These are phyloP conservation scores for Gadopsis marmoratus DNA, from an alignment of 2,797 vertebrate genomes.

Conservation along the genomic window DNA sequence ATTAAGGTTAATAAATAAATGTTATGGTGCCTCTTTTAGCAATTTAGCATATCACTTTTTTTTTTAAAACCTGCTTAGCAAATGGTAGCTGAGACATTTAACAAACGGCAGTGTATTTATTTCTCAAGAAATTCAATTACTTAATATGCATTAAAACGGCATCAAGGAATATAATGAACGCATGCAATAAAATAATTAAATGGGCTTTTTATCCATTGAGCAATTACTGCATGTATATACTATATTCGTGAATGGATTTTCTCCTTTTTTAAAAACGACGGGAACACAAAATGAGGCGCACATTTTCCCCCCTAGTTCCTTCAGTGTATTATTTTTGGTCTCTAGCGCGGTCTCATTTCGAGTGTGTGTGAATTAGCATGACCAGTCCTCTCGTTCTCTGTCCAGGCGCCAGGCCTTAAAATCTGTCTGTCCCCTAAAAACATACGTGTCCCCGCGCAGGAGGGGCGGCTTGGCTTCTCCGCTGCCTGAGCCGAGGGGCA, in stretches of 20 bases:
- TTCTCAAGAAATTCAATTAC: conserved; percentile 24
- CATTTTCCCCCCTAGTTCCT: conserved; percentile 22
- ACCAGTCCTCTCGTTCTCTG: conserved; percentile 62
- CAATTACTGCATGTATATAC: conserved; percentile 13
- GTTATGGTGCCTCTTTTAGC: conserved; percentile 57
- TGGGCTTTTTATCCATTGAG: neutral
- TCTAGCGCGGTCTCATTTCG: conserved; percentile 42
- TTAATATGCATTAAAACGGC: conserved; percentile 13
- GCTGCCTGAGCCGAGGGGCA: conserved; percentile 63
- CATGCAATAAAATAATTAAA: conserved; percentile 21
- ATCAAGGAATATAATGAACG: conserved; percentile 22
- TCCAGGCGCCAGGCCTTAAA: conserved; percentile 74
- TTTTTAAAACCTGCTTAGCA: conserved; percentile 26
- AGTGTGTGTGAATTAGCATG: conserved; percentile 53
- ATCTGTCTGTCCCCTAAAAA: conserved; percentile 74
- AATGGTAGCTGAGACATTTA: conserved; percentile 17
- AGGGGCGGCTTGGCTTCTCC: conserved; percentile 61
- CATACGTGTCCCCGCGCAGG: conserved; percentile 66
- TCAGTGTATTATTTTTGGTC: conserved; percentile 40
- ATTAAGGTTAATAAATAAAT: conserved; percentile 80
- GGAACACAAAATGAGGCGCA: neutral
- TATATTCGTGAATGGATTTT: conserved; percentile 15
- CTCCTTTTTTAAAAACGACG: neutral
- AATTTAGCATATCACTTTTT: conserved; percentile 50
- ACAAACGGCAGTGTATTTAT: conserved; percentile 29